These are phyloP conservation scores for Indicator maculatus DNA, from an alignment of 2,113 vertebrate species.

Conservation along the genomic window DNA sequence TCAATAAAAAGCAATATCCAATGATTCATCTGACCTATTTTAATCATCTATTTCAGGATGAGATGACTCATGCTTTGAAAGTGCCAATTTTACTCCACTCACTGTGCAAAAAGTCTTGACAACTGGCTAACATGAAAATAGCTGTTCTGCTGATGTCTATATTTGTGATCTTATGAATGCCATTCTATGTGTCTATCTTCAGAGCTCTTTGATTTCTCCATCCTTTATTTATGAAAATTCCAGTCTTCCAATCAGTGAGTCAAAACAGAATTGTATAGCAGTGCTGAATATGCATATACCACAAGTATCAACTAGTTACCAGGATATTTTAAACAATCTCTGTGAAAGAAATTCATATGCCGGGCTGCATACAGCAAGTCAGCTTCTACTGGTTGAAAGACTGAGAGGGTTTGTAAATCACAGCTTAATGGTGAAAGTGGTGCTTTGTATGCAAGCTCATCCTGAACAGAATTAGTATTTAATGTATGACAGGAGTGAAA, in stretches of 20 bases:
- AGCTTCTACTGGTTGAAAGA: neutral
- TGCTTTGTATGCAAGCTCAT: neutral
- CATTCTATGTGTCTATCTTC: conserved; percentile 22
- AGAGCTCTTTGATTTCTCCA: conserved; percentile 42
- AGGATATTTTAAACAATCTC: neutral
- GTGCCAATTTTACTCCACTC: conserved; percentile 59
- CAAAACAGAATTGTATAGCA: conserved; percentile 16
- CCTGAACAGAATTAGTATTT: neutral
- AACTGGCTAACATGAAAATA: conserved; percentile 66
- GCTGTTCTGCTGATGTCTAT: conserved; percentile 46
- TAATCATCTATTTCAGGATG: conserved; percentile 59
- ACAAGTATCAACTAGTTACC: neutral
- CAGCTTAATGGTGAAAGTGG: neutral
- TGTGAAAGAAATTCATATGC: neutral
- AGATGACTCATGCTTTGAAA: conserved; percentile 61
- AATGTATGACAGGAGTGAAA: neutral
- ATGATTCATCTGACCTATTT: conserved; percentile 71
- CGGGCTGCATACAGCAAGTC: neutral
- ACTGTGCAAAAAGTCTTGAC: conserved; percentile 60
- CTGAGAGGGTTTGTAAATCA: neutral
- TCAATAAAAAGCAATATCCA: conserved; percentile 47
- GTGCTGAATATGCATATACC: conserved; percentile 31
- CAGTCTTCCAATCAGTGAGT: conserved; percentile 23
- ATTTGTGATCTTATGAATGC: conserved; percentile 56
- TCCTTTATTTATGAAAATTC: conserved; percentile 42